Evolutionary conservation across 2,888 invertebrate species (phyloP), one percentile per base, ranked within the genome.

Genomic region (Eristalis arbustorum): DNA sequence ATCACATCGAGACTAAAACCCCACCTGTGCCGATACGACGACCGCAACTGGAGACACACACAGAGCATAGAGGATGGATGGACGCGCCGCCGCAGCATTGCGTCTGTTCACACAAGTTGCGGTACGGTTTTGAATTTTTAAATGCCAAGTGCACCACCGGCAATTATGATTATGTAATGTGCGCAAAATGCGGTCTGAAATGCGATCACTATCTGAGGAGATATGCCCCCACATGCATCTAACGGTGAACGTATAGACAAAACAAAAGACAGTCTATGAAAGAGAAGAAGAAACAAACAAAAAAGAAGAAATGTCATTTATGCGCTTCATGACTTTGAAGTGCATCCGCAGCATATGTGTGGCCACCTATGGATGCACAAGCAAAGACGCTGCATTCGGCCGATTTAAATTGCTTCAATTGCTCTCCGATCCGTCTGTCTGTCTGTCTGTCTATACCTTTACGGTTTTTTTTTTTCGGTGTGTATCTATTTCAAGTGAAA

Each of bases 101-200:
- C 75, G 76, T 80, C 67, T 62, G 62, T 62, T 68, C 10, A 5
- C 31, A 81, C 63, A 82, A 77, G 77, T 69, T 74, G 78, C 63
- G 78, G 78, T 75, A 68, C 72, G 63, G 78, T 87, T 79, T 71
- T 74, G 64, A 74, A 28, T 72, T 87, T 82, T 78, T 75, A 78
- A 87, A 83, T 87, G 87, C 83, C 87, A 87, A 87, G 87, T 87
- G 83, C 87, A 87, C 63, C 75, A 74, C 74, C 78, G 62, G 74
- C 79, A 83, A 83, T 83, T 87, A 87, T 75, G 71, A 74, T 83
- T 78, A 83, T 87, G 78, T 68, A 87, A 87, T 83, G 61, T 49
- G 40, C 49, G 34, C 49, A 87, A 74, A 87, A 82, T 87, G 85
- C 67, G 87, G 87, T 87, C 73, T 78, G 83, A 87, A 87, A 87